Conservation (phyloP, 1,140 invertebrate genomes). For the Bombyx mandarina region DNA sequence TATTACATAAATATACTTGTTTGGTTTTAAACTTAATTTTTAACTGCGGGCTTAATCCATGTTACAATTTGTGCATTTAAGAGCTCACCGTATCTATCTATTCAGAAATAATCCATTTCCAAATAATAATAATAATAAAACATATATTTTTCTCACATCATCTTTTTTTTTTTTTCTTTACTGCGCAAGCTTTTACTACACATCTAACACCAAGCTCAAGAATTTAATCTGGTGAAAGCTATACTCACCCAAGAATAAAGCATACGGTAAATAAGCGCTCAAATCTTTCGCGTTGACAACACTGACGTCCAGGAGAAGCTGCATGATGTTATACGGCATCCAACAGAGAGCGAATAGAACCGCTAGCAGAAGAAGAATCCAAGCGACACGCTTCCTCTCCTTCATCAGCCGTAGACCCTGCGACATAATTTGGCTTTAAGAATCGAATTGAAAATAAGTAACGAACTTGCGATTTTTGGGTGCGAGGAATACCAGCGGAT, state of each 20-base stretch:
- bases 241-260: constrained; percentile 65
- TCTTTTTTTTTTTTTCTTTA: background rate
- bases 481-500: no score
- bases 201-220: no score
- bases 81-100: background rate
- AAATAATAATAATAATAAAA: background rate
- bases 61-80: background rate
- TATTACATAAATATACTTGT: no score
- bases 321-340: constrained; percentile 82
- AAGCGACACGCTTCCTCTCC: constrained; percentile 79
- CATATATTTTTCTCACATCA: background rate
- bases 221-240: background rate
- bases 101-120: background rate
- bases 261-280: constrained; percentile 61
- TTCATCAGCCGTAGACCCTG: constrained; percentile 76
- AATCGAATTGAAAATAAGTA: no score
- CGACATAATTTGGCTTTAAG: no score
- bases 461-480: no score
- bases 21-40: no score
- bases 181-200: background rate
- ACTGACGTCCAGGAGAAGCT: constrained; percentile 74
- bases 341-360: constrained; percentile 83
- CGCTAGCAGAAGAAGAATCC: constrained; percentile 79
- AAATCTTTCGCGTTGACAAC: constrained; percentile 42
- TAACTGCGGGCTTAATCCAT: no score